phyloP scores from a whole-genome alignment of 1,140 invertebrate species.

The Leptopilina clavipes region DNA sequence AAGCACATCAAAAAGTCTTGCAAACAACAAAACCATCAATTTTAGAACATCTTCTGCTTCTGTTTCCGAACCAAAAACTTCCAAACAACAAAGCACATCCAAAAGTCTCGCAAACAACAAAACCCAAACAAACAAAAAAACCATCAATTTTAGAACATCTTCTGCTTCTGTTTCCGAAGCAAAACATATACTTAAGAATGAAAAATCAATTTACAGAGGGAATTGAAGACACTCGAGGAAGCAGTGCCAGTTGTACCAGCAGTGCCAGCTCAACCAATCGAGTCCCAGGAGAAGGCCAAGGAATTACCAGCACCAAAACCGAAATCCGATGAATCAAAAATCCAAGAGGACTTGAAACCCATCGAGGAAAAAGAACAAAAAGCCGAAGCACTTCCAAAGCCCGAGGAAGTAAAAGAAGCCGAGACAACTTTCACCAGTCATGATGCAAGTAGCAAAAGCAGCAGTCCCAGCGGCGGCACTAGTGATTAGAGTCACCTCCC shows the following conservation, averaged over 20 bases:
- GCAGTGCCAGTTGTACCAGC: background rate
- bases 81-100: too few species aligned
- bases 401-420: slow-evolving; percentile 59
- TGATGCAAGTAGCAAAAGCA: slow-evolving; percentile 55
- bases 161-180: too few species aligned
- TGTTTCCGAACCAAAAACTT: too few species aligned
- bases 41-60: too few species aligned
- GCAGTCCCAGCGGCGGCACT: slow-evolving; percentile 53
- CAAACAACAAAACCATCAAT: too few species aligned
- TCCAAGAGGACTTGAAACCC: slow-evolving; percentile 42
- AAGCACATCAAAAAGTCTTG: too few species aligned
- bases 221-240: slow-evolving; percentile 22
- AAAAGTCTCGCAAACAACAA: too few species aligned
- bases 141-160: too few species aligned
- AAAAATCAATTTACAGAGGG: background rate
- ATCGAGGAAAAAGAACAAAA: slow-evolving; percentile 46
- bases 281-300: slow-evolving; percentile 42
- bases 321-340: slow-evolving; percentile 41
- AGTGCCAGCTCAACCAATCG: slow-evolving; percentile 41
- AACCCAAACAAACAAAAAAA: too few species aligned
- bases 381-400: slow-evolving; percentile 61
- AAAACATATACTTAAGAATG: background rate
- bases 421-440: slow-evolving; percentile 57
- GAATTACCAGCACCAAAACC: background rate
- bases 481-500: slow-evolving; percentile 45